Percentiles rank a stretch among this genome's conserved stretches.
These are phyloP conservation scores for Shinisaurus crocodilurus DNA, from an alignment of 2,113 vertebrate genomes.

Conservation along the genomic window DNA sequence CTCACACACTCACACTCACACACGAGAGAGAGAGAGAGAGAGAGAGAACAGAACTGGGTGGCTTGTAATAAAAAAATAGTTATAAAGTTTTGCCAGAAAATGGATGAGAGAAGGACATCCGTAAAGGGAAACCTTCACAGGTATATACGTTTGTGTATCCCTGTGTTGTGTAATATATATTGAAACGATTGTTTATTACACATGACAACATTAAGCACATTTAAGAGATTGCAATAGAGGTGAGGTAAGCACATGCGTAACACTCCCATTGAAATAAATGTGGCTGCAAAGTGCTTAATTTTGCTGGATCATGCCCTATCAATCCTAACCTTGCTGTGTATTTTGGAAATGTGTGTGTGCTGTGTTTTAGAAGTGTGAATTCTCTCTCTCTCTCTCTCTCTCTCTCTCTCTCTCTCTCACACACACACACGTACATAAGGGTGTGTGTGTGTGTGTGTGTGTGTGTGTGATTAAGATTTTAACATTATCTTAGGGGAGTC, in stretches of 20 bases:
- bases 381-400: not conserved
- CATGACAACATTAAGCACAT: not conserved
- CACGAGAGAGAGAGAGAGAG: too few relatives aligned
- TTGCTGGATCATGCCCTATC: not conserved
- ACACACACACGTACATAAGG: not conserved
- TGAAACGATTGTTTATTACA: not conserved
- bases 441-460: conserved; percentile 7
- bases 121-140: not conserved
- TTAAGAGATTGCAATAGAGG: not conserved
- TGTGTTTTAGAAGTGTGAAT: not conserved
- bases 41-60: not conserved
- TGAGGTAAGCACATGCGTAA: not conserved
- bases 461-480: not conserved
- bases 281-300: not conserved
- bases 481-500: conserved; percentile 33
- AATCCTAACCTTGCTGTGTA: not conserved
- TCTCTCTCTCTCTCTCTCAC: not conserved
- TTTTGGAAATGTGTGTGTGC: not conserved
- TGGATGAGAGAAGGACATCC: not conserved
- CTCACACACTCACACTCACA: not conserved
- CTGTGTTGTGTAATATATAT: not conserved
- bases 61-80: not conserved
- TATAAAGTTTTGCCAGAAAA: not conserved
- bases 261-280: not conserved
- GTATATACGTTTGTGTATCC: not conserved